Conservation (phyloP, 2,888 invertebrate genomes). For the Ornithoptera priamus region DNA sequence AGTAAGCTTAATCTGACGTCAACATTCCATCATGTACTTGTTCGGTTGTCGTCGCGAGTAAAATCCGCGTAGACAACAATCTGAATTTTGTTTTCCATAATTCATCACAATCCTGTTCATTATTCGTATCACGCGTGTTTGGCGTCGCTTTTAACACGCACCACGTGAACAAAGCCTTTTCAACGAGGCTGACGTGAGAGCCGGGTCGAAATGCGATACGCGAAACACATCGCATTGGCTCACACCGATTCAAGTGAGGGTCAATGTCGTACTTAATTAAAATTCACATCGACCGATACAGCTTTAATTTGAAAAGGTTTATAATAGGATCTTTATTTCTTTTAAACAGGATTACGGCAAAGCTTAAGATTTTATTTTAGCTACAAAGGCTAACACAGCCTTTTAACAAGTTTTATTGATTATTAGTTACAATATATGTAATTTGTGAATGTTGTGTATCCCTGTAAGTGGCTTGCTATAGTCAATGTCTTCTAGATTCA, state of each 20-base stretch:
- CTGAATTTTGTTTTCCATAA: conserved; percentile 31
- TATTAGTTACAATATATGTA: no score
- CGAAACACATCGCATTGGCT: conserved; percentile 17
- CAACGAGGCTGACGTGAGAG: conserved; percentile 23
- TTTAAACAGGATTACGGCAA: background rate
- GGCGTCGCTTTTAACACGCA: conserved; percentile 29
- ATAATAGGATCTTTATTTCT: background rate
- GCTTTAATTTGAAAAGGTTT: background rate
- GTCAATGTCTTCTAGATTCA: no score
- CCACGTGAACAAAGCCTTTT: conserved; percentile 24
- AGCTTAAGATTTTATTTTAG: no score
- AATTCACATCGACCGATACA: conserved; percentile 2
- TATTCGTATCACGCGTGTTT: conserved; percentile 30
- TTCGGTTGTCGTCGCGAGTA: conserved; percentile 12
- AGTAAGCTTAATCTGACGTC: background rate
- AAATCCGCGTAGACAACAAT: conserved; percentile 28
- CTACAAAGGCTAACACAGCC: no score
- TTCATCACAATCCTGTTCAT: conserved; percentile 22
- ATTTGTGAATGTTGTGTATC: no score
- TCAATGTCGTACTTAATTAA: conserved; percentile 22
- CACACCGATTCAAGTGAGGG: conserved; percentile 8
- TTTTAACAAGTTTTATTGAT: no score
- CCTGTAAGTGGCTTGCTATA: no score
- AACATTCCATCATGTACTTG: conserved; percentile 14
- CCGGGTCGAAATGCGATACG: conserved; percentile 21